Conservation (phyloP, 2,888 invertebrate species). For the Cataglyphis livida region DNA sequence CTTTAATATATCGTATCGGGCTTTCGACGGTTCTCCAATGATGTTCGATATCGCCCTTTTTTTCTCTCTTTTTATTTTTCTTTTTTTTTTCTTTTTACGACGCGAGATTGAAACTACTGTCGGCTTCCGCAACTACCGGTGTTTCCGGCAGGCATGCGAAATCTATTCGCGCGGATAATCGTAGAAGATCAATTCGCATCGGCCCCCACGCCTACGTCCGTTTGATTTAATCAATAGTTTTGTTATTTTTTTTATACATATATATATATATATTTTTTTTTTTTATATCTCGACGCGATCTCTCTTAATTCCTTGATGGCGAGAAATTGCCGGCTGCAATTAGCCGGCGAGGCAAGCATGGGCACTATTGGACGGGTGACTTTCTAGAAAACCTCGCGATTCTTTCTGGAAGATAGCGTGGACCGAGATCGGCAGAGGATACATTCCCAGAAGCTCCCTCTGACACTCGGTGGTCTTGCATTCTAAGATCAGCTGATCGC, state of each 20-base stretch:
- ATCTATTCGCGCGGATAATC: constrained; percentile 36
- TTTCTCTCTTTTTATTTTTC: not conserved
- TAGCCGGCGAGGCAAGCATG: constrained; percentile 12
- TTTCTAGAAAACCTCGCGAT: constrained; percentile 70
- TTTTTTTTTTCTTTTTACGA: constrained; percentile 30
- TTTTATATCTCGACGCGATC: not conserved
- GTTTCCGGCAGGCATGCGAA: constrained; percentile 8
- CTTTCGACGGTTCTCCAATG: constrained; percentile 63
- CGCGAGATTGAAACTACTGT: not conserved
- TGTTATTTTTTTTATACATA: not conserved
- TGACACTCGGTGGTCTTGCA: constrained; percentile 47
- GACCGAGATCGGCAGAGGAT: constrained; percentile 65
- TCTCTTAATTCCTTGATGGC: not conserved
- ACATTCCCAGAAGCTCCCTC: constrained; percentile 64
- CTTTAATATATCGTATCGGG: constrained; percentile 56
- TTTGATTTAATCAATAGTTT: not conserved
- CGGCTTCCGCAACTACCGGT: constrained; percentile 70
- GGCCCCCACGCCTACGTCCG: not conserved
- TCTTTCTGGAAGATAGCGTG: constrained; percentile 61
- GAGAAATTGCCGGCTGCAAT: constrained; percentile 36
- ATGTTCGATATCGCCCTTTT: constrained; percentile 64
- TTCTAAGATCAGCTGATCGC: constrained; percentile 69
- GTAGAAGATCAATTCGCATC: not conserved
- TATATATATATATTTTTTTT: not conserved
- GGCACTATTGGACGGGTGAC: constrained; percentile 59